Evolutionary conservation across 2,797 vertebrate genomes (phyloP).

Genomic region (Halcyon leucocephala): DNA sequence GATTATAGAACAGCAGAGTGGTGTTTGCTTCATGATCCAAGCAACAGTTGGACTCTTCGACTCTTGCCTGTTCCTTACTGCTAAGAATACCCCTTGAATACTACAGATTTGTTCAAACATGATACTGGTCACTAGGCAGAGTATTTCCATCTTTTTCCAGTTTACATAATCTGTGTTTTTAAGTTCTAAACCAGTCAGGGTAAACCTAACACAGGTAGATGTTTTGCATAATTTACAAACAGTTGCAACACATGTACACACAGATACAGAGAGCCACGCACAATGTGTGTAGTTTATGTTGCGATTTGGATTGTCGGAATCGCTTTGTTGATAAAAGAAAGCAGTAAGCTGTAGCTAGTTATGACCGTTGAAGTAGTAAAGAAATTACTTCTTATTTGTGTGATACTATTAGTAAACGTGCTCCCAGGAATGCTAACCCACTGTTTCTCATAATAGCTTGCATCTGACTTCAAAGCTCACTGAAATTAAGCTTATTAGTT

Average conservation of each 20-base stretch:
- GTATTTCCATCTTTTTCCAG: neutral
- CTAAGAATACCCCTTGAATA: neutral
- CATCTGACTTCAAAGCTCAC: slow-evolving; percentile 46
- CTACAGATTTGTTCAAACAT: neutral
- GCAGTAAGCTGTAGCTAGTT: neutral
- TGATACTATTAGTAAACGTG: slow-evolving; percentile 11
- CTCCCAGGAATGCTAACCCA: slow-evolving; percentile 25
- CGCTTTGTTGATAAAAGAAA: neutral
- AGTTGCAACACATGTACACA: neutral
- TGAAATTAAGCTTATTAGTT: slow-evolving; percentile 59
- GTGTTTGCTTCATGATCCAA: neutral
- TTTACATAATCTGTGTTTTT: neutral
- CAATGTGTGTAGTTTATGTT: neutral
- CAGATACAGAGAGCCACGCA: neutral
- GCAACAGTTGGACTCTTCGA: neutral
- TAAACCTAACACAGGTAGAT: neutral
- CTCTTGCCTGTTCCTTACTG: neutral
- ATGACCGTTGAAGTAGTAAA: neutral
- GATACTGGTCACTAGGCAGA: neutral
- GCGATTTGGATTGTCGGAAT: neutral
- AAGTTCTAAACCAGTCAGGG: neutral
- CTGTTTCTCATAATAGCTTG: slow-evolving; percentile 39
- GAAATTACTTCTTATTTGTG: slow-evolving; percentile 4
- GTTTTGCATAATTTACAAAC: neutral
- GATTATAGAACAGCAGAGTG: neutral